Base-by-base conservation (phyloP, 2,888 invertebrate species). In the Monopis laevigella region DNA sequence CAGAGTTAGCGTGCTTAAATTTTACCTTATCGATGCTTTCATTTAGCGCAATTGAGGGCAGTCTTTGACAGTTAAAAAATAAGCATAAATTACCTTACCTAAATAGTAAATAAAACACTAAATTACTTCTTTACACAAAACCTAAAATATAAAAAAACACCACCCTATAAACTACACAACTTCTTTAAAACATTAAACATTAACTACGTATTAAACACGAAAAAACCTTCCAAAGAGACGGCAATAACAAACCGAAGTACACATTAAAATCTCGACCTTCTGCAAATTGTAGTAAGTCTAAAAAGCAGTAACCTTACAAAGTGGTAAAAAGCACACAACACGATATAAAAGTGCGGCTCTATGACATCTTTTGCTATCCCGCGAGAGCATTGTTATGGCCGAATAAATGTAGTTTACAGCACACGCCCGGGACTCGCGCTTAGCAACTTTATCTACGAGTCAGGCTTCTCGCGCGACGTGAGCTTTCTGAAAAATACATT, bases 401-500 rank as follows among this genome's bases (percentile, higher is more conserved):
- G 54, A 66, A 62, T 67, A 65, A 67, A 70, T 67, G 58, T 62
- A 64, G 59, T 67, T 69, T 64, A 61, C 62, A 63, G 52, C 55
- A 46, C 47, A 53, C 59, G 56, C 57, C 56, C 47, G 53, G 50
- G 54, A 50, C 56, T 14, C 46, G 48, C 55, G 63, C 62, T 66
- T 63, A 59, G 57, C 57, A 63, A 67, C 59, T 68, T 62, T 64
- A 67, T 65, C 58, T 60, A 48, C 41, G 38, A 51, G 42, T 45
- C 42, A 42, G 40, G 43, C 26, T 16, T 10, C 27, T 30, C 26
- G 16, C 12, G 11, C 14, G 34, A 28, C 39, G 8, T 38, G 42
- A 36, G 30, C 30, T 10, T 38, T 19, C 14, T 42, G 42, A 49
- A 48, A 58, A 61, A 55, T 60, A 52, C 53, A 58, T 54, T 54